Base-by-base conservation (phyloP, 2,888 invertebrate species). In the Proisotoma minuta region DNA sequence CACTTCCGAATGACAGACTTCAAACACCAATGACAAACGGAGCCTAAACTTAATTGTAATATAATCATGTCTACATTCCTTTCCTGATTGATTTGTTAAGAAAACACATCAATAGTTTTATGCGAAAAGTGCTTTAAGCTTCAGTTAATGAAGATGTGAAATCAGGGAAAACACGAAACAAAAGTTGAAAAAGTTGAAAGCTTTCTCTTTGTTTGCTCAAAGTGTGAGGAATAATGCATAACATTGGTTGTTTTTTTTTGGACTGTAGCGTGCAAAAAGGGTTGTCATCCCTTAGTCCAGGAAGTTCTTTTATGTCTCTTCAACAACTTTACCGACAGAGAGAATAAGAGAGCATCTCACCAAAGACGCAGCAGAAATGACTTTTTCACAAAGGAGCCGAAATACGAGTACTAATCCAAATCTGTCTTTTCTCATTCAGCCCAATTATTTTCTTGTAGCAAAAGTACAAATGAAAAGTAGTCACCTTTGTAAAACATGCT, bases 351-450 rank as follows among this genome's bases (percentile, higher is more conserved):
- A 52, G 51, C 34, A 27, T 26, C 39, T 54, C 54, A 8, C 3
- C 20, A 23, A 3, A 54, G 29, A 24, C 20, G 54, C 39, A 54
- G 65, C 57, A 60, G 61, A 60, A 63, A 63, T 50, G 65, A 65
- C 49, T 34, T 39, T 54, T 63, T 60, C 54, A 65, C 61, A 60
- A 62, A 69, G 67, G 61, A 60, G 49, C 60, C 62, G 64, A 69
- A 69, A 66, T 63, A n/a, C n/a, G n/a, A n/a, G n/a, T n/a, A n/a
- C n/a, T n/a, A 69, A 66, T 66, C 66, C 64, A 66, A 69, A 69
- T 69, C 59, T 68, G 68, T 68, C 69, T 66, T n/a, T n/a, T n/a
- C n/a, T n/a, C n/a, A n/a, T n/a, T n/a, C n/a, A n/a, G n/a, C 34
- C 34, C 34, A 34, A 34, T 15, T 15, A 34, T 34, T 15, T n/a